Conservation (phyloP, 2,113 vertebrate species). For the Trichomycterus rosablanca region DNA sequence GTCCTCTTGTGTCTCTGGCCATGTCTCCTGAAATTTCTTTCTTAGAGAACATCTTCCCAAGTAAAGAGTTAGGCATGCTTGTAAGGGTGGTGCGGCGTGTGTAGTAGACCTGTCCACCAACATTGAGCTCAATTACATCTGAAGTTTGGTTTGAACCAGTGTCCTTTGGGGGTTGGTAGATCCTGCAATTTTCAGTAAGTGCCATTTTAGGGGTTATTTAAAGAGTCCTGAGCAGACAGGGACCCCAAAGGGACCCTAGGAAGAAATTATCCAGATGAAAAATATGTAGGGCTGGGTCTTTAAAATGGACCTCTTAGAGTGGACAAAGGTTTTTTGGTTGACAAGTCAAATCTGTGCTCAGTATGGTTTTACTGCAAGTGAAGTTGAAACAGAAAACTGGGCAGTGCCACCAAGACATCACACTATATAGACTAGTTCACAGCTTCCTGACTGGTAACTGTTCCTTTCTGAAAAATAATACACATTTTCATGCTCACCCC, state of each 20-base stretch:
- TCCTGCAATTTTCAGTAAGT: constrained; percentile 91
- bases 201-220: constrained; percentile 70
- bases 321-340: background rate
- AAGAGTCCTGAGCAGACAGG: no score
- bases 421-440: background rate
- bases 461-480: background rate
- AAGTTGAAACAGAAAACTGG: constrained; percentile 1
- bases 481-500: background rate
- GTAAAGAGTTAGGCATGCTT: constrained; percentile 86
- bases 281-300: no score
- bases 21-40: constrained; percentile 82
- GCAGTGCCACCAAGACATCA: constrained; percentile 1
- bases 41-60: constrained; percentile 94
- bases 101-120: constrained; percentile 97
- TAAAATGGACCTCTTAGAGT: no score
- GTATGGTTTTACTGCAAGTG: background rate
- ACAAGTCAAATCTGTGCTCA: constrained; percentile 34
- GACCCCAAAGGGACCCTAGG: no score
- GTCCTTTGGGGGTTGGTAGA: constrained; percentile 80
- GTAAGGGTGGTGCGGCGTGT: constrained; percentile 86
- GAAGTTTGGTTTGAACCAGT: constrained; percentile 75
- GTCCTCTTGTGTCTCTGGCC: constrained; percentile 90
- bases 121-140: constrained; percentile 94
- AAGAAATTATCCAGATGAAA: no score
- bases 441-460: background rate